phyloP scores from a whole-genome alignment of 2,113 vertebrate species.

The Vireo altiloquus region DNA sequence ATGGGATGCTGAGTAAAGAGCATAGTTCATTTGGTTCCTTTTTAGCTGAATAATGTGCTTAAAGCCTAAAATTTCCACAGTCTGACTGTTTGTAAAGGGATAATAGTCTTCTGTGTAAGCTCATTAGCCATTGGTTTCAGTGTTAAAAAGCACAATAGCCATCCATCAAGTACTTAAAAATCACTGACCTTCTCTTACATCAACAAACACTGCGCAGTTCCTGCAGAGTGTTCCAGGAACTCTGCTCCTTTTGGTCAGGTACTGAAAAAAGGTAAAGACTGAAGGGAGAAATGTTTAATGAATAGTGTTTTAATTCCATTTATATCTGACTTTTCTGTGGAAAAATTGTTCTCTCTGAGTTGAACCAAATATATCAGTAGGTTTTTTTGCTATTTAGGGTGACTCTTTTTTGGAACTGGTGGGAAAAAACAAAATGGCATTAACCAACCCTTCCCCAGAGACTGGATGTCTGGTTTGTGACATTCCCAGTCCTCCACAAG shows the following conservation, averaged over 20 bases:
- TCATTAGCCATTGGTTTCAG: slow-evolving; percentile 21
- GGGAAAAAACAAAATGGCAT: slow-evolving; percentile 53
- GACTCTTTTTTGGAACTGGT: slow-evolving; percentile 43
- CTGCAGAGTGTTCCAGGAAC: slow-evolving; percentile 40
- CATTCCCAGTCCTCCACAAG: slow-evolving; percentile 31
- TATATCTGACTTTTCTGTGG: slow-evolving; percentile 9
- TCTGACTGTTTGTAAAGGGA: background rate
- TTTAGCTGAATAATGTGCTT: background rate
- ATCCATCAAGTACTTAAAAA: slow-evolving; percentile 37
- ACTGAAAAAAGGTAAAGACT: slow-evolving; percentile 31
- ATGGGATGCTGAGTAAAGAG: background rate
- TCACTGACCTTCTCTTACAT: slow-evolving; percentile 36
- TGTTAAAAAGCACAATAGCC: slow-evolving; percentile 6
- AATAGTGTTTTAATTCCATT: slow-evolving; percentile 27
- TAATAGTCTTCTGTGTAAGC: slow-evolving; percentile 28
- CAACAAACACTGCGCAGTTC: background rate
- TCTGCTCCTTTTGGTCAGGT: slow-evolving; percentile 29
- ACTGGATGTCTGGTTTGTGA: slow-evolving; percentile 33
- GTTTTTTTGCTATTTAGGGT: slow-evolving; percentile 37
- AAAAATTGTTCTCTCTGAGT: slow-evolving; percentile 18
- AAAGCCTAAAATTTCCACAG: slow-evolving; percentile 7
- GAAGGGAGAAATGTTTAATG: slow-evolving; percentile 17
- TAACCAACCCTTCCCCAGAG: slow-evolving; percentile 34
- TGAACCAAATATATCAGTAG: slow-evolving; percentile 38
- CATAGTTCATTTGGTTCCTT: background rate